Percentiles rank a stretch among this genome's conserved stretches.
These are phyloP conservation scores for Psettodes erumei DNA, from an alignment of 2,113 vertebrate species.

Conservation along the genomic window DNA sequence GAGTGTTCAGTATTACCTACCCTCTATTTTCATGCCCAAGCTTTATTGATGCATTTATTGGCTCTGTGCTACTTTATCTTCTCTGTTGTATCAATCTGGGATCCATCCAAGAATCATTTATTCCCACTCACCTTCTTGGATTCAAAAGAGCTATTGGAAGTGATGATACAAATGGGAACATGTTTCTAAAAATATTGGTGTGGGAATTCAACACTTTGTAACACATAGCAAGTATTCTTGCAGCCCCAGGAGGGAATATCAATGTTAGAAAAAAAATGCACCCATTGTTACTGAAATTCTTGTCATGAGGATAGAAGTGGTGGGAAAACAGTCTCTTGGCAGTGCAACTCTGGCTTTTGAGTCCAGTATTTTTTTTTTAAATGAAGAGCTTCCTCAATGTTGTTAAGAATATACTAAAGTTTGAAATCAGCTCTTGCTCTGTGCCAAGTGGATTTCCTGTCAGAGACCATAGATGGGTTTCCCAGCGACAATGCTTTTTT, in stretches of 20 bases:
- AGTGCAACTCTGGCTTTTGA: not conserved
- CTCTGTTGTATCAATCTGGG: conserved; percentile 59
- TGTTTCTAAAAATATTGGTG: conserved; percentile 40
- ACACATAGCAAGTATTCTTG: conserved; percentile 36
- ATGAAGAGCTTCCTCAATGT: conserved; percentile 1
- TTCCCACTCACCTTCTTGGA: conserved; percentile 68
- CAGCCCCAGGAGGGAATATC: conserved; percentile 13
- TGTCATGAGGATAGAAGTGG: conserved; percentile 25
- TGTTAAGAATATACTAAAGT: conserved; percentile 20
- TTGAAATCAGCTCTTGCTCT: conserved; percentile 38
- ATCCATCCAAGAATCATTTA: conserved; percentile 69
- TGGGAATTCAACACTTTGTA: conserved; percentile 59
- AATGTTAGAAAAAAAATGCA: conserved; percentile 27
- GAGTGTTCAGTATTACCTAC: not conserved
- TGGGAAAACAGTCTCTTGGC: conserved; percentile 43
- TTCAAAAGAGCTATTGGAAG: conserved; percentile 49
- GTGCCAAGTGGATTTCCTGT: conserved; percentile 45
- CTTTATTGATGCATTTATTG: conserved; percentile 35
- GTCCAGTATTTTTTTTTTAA: conserved; percentile 21
- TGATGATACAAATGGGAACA: conserved; percentile 40
- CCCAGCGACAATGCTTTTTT: conserved; percentile 1
- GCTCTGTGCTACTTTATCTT: conserved; percentile 47
- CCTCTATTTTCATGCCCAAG: conserved; percentile 9
- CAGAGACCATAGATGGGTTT: conserved; percentile 33
- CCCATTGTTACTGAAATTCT: conserved; percentile 29